Evolutionary conservation across 2,888 invertebrate species (phyloP).

Genomic region (Diadegma fenestrale): DNA sequence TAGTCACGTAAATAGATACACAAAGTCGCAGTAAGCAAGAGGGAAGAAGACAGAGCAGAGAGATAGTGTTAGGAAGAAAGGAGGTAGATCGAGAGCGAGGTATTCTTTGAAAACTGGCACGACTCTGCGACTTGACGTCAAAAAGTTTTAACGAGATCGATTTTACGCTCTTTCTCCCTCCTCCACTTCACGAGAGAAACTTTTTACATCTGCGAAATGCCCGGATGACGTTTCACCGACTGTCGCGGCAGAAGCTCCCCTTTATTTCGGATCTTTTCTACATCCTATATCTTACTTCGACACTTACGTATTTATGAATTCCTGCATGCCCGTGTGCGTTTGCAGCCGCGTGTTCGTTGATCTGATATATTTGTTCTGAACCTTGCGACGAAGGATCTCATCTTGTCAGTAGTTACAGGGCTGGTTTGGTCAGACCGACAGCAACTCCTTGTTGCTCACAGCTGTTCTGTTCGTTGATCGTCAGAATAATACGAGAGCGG

Average conservation of each 20-base stretch:
- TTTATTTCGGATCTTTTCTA: slow-evolving; percentile 45
- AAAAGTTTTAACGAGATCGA: slow-evolving; percentile 79
- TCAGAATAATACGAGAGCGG: slow-evolving; percentile 16
- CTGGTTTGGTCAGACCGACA: slow-evolving; percentile 1
- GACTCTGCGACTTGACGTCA: slow-evolving; percentile 64
- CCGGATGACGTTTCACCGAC: slow-evolving; percentile 74
- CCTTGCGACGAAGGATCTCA: not conserved
- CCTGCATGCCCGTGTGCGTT: not conserved
- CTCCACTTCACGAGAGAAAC: slow-evolving; percentile 58
- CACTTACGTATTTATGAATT: slow-evolving; percentile 5
- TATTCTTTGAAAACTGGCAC: slow-evolving; percentile 76
- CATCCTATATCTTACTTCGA: slow-evolving; percentile 26
- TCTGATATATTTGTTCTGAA: slow-evolving; percentile 41
- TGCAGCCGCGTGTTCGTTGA: not conserved
- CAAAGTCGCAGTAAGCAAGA: not conserved
- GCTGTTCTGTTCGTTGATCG: slow-evolving; percentile 26
- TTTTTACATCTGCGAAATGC: slow-evolving; percentile 72
- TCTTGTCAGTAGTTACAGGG: slow-evolving; percentile 31
- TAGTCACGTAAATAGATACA: not conserved
- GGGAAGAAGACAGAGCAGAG: slow-evolving; percentile 6
- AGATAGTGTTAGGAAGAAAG: slow-evolving; percentile 77
- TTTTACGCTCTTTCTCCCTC: slow-evolving; percentile 70
- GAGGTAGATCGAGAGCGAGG: slow-evolving; percentile 62
- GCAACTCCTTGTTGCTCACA: slow-evolving; percentile 30
- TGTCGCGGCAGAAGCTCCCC: slow-evolving; percentile 69